Conservation (phyloP, 2,888 invertebrate genomes). For the Pseudoips prasinana region DNA sequence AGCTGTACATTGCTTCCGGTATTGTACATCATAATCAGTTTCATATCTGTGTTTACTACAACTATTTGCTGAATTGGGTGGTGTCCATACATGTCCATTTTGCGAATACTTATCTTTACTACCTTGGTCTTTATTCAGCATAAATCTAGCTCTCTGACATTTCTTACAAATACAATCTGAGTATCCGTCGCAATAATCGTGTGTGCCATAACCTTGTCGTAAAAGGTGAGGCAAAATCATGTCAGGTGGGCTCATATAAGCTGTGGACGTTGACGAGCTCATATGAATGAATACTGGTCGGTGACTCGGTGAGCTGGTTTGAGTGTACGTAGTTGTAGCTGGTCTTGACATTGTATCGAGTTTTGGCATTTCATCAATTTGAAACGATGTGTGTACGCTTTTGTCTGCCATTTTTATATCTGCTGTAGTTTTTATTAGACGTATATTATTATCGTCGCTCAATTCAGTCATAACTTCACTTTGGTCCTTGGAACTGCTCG, state of each 20-base stretch:
- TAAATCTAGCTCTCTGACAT: constrained; percentile 30
- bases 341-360: constrained; percentile 37
- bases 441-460: constrained; percentile 7
- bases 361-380: constrained; percentile 33
- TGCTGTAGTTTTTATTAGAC: constrained; percentile 3
- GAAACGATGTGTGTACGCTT: constrained; percentile 40
- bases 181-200: constrained; percentile 28
- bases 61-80: constrained; percentile 52
- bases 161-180: constrained; percentile 42
- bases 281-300: constrained; percentile 63
- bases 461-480: constrained; percentile 10
- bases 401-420: constrained; percentile 39
- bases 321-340: constrained; percentile 63
- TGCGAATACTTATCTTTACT: constrained; percentile 18
- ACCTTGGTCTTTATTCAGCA: constrained; percentile 14
- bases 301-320: constrained; percentile 58
- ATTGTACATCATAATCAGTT: constrained; percentile 11
- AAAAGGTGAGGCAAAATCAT: constrained; percentile 60
- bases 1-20: constrained; percentile 2
- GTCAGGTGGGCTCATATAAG: constrained; percentile 78
- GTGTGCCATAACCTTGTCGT: constrained; percentile 36
- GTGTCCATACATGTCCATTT: constrained; percentile 31
- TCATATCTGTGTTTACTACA: constrained; percentile 12
- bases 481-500: not conserved
- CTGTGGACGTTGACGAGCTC: constrained; percentile 76